phyloP scores from a whole-genome alignment of 2,113 vertebrate genomes.

The Aegithalos caudatus region DNA sequence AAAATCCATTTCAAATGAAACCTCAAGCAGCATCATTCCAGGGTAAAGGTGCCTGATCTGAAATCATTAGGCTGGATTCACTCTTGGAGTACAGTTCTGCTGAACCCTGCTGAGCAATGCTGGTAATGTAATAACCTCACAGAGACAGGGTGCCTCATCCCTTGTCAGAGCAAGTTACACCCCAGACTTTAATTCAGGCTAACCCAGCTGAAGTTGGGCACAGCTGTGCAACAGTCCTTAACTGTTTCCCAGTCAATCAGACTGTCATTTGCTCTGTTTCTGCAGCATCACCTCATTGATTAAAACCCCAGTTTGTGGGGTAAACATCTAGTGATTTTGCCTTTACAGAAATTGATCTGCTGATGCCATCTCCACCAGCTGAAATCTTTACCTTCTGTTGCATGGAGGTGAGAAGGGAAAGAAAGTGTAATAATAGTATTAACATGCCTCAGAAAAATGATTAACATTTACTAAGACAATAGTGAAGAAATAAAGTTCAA shows the following conservation, averaged over 20 bases:
- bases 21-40: not conserved
- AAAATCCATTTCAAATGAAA: not conserved
- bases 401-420: fast-evolving
- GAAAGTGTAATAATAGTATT: not conserved
- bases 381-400: not conserved
- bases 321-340: not conserved
- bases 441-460: not conserved
- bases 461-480: not conserved
- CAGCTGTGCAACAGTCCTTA: not conserved
- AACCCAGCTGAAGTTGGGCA: not conserved
- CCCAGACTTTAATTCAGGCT: not conserved
- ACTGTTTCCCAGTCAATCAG: not conserved
- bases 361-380: not conserved
- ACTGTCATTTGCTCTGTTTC: not conserved
- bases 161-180: not conserved
- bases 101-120: not conserved
- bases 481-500: not conserved
- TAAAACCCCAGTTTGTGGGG: not conserved
- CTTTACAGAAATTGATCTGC: not conserved
- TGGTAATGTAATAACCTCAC: not conserved
- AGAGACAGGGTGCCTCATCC: not conserved
- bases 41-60: not conserved
- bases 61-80: not conserved
- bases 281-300: not conserved
- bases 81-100: not conserved